Evolutionary conservation across 2,797 vertebrate species (phyloP), one percentile per base, ranked within the genome.

Genomic region (Arrhamphus sclerolepis): DNA sequence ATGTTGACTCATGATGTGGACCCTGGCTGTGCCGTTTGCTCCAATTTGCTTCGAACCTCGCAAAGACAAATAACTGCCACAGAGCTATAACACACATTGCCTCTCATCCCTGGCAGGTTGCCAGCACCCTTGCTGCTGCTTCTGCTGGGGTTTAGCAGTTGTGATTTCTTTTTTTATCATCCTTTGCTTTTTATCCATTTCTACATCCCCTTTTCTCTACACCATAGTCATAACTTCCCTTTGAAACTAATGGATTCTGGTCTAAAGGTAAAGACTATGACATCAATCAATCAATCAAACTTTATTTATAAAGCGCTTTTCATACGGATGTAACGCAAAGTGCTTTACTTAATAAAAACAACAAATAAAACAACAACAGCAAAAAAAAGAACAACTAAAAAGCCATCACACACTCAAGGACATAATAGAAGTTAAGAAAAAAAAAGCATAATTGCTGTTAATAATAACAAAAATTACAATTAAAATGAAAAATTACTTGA

Each of bases 11-110:
- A 72, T 77, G 84, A 78, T 80, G 79, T 72, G 66, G 80, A 86
- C 80, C 75, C 80, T 80, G 77, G 66, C 82, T 85, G 83, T 66
- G 86, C 70, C 62, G 75, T 86, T 85, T 86, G 78, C 75, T 80
- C 85, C 87, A 91, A 89, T 89, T 89, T 91, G 75, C 84, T 83
- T 67, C 47, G 71, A 88, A 87, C 72, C 70, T 89, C 73, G 61
- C 77, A 56, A 75, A 90, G 75, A 89, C 86, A 86, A 89, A 87
- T 89, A 85, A 84, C 75, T 52, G 66, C 83, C 81, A 81, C 85
- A 55, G 77, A 80, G 87, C 80, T 58, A 75, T 51, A 81, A 77
- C 70, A 73, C 71, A 56, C 77, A 76, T 72, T 58, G 56, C 64
- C 72, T 82, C 65, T 70, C 34, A 62, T 71, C 69, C 4, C 79